phyloP scores from a whole-genome alignment of 1,140 invertebrate genomes.

The Zeugodacus cucurbitae region DNA sequence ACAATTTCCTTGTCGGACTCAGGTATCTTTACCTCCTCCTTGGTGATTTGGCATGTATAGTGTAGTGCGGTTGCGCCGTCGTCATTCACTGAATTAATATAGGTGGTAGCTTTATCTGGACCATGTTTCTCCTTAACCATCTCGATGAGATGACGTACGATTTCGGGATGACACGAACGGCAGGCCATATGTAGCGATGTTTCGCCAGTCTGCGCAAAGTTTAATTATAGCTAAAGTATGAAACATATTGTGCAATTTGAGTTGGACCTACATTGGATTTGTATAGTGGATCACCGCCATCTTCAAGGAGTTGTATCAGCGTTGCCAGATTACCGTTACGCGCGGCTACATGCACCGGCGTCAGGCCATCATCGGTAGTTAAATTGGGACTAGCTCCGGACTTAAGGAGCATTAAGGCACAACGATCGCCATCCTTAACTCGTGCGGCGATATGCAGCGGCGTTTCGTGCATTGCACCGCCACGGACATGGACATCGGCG shows the following conservation, averaged over 20 bases:
- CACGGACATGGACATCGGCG: conserved; percentile 95
- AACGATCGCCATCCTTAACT: conserved; percentile 93
- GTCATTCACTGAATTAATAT: conserved; percentile 86
- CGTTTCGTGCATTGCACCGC: conserved; percentile 88
- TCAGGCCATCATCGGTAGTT: conserved; percentile 91
- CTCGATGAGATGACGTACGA: conserved; percentile 85
- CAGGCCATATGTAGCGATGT: conserved; percentile 93
- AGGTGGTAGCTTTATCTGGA: conserved; percentile 75
- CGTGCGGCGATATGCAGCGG: conserved; percentile 95
- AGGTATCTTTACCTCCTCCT: conserved; percentile 76
- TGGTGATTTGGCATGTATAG: conserved; percentile 84
- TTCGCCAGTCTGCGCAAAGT: conserved; percentile 83
- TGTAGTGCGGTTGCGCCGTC: conserved; percentile 95
- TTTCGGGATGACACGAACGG: conserved; percentile 84
- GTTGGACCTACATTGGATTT: conserved; percentile 82
- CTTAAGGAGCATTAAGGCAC: conserved; percentile 96
- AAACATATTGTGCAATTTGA: not conserved
- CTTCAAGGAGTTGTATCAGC: conserved; percentile 85
- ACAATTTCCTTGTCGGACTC: conserved; percentile 93
- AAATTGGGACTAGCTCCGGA: conserved; percentile 96
- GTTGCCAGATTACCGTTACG: conserved; percentile 88
- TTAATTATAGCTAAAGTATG: not conserved
- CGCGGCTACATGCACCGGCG: conserved; percentile 92
- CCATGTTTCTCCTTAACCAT: conserved; percentile 84
- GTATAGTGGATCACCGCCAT: conserved; percentile 88